Evolutionary conservation across 2,888 invertebrate genomes (phyloP), one percentile per base, ranked within the genome.

Genomic region (Abrostola tripartita): DNA sequence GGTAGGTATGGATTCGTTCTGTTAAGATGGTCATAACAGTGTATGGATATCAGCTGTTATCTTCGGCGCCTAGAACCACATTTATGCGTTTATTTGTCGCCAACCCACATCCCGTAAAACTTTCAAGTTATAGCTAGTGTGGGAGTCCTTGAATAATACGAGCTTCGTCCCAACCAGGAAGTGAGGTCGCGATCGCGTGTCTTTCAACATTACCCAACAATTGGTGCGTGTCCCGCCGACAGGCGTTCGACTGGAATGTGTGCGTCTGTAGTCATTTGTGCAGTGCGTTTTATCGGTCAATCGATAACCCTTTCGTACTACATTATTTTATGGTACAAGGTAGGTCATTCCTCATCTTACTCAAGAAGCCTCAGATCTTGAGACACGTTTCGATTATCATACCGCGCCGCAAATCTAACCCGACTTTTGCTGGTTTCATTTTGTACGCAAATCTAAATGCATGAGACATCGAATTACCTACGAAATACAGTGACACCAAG

Each of bases 121-220:
- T 71, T 75, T 78, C 67, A 78, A 84, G 72, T 83, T 85, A 84
- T 82, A 70, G 80, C 81, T 76, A 81, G 80, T 81, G 80, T 69
- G 74, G 74, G 81, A 83, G 88, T 90, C 91, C 92, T 91, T 92
- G 92, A 92, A 87, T 73, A 71, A 87, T 87, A 88, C 81, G 85
- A 83, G 84, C 68, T 68, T 74, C 61, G 79, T 78, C 72, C 71
- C 79, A 85, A 90, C 84, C 91, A 90, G 92, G 92, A 92, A 92
- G 86, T 77, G 80, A 82, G 78, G 76, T 72, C 71, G 78, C 76
- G 71, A 80, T 92, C 84, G 92, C 92, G 91, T 92, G 92, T 78
- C 75, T 65, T 61, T 65, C 55, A 72, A 81, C 85, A 85, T 89
- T 88, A 85, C 76, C 63, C 68, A 73, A 40, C 67, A 61, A 71